Evolutionary conservation across 2,888 invertebrate species (phyloP).

Genomic region (Mesorhabditis belari): DNA sequence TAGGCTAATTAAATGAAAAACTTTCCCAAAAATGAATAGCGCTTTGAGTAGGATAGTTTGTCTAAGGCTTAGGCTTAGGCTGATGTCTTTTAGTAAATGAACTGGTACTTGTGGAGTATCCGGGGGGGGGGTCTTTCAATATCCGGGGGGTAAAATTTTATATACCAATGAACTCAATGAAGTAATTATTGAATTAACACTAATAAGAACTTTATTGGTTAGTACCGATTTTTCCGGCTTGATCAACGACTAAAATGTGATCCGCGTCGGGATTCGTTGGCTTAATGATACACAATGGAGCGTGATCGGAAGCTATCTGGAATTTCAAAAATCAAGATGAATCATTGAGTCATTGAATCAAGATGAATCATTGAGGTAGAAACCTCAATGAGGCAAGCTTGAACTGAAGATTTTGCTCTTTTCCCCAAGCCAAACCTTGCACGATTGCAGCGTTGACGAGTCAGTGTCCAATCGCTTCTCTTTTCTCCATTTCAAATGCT

Average conservation of each 20-base stretch:
- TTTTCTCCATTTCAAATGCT: slow-evolving; percentile 31
- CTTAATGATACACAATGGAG: slow-evolving; percentile 28
- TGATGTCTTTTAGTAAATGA: too few relatives aligned
- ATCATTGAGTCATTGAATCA: slow-evolving; percentile 12
- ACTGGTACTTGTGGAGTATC: too few relatives aligned
- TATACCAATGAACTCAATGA: neutral
- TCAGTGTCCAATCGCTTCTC: slow-evolving; percentile 20
- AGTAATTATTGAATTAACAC: neutral
- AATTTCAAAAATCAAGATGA: neutral
- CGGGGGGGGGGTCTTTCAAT: too few relatives aligned
- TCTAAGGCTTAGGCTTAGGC: too few relatives aligned
- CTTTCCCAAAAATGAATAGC: too few relatives aligned
- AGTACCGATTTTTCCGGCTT: slow-evolving; percentile 13
- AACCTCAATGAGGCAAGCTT: too few relatives aligned
- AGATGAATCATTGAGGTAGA: too few relatives aligned
- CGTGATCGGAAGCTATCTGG: slow-evolving; percentile 17
- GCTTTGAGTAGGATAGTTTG: too few relatives aligned
- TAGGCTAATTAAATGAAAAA: too few relatives aligned
- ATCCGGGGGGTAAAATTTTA: too few relatives aligned
- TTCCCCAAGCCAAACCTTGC: slow-evolving; percentile 2
- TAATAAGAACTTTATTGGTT: neutral
- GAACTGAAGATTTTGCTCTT: neutral
- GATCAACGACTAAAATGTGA: slow-evolving; percentile 28
- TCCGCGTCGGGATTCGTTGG: slow-evolving; percentile 19
- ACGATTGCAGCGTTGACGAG: slow-evolving; percentile 10